Evolutionary conservation across 2,113 vertebrate genomes (phyloP).

Genomic region (Cochlearius cochlearius): DNA sequence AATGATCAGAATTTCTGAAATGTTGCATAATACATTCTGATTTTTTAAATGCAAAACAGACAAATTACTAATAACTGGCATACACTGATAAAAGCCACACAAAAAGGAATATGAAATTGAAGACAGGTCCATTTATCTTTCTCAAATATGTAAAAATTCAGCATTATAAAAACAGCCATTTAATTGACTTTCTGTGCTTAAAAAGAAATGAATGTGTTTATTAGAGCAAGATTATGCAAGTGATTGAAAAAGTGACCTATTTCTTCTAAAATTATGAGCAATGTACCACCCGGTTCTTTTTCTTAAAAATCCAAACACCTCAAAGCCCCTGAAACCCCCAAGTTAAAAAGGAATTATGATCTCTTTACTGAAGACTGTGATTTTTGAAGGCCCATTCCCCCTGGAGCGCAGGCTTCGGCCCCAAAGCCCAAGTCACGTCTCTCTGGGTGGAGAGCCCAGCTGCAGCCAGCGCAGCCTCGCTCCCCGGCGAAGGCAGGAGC

Average conservation of each 20-base stretch:
- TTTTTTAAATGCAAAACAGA: not conserved
- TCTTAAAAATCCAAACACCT: not conserved
- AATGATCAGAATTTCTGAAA: not conserved
- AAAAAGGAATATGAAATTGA: not conserved
- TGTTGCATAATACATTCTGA: not conserved
- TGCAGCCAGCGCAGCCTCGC: not conserved
- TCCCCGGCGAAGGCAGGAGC: not conserved
- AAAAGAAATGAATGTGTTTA: not conserved
- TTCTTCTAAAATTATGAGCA: not conserved
- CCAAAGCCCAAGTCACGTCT: accelerated
- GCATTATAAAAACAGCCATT: not conserved
- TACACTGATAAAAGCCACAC: not conserved
- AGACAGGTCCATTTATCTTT: not conserved
- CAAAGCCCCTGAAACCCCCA: accelerated
- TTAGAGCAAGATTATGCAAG: not conserved
- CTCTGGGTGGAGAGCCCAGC: not conserved
- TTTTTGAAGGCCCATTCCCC: not conserved
- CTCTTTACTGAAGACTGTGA: not conserved
- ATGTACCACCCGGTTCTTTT: not conserved
- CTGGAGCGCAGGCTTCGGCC: not conserved
- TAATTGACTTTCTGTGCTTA: not conserved
- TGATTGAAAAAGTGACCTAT: not conserved
- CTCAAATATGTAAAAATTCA: not conserved
- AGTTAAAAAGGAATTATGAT: not conserved
- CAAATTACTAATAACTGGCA: not conserved